phyloP scores from a whole-genome alignment of 2,797 vertebrate species.

The Cheracebus regulus region DNA sequence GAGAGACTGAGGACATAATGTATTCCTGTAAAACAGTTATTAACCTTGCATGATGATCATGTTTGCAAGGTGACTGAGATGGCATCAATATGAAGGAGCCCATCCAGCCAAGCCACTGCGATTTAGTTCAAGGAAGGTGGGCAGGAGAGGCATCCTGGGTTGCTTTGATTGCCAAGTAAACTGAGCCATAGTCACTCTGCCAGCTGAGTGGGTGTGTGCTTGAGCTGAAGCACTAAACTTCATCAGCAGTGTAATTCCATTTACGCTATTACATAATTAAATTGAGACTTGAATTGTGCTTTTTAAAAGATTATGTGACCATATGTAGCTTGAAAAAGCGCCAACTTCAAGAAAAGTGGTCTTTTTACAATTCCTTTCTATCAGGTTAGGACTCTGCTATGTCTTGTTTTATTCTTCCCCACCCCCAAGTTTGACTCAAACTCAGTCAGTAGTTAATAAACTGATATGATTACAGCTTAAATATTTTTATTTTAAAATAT shows the following conservation, averaged over 20 bases:
- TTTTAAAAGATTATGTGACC: conserved; percentile 99
- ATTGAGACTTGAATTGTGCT: conserved; percentile 93
- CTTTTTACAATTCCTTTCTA: conserved; percentile 87
- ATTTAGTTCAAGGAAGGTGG: conserved; percentile 50
- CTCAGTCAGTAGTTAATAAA: conserved; percentile 90
- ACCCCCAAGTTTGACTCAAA: conserved; percentile 85
- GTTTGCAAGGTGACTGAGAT: conserved; percentile 61
- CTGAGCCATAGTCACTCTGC: conserved; percentile 84
- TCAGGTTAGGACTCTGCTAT: conserved; percentile 84
- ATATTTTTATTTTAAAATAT: conserved; percentile 87
- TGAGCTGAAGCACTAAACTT: conserved; percentile 88
- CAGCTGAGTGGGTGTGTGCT: conserved; percentile 80
- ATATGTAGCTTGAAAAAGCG: conserved; percentile 95
- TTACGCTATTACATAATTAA: conserved; percentile 99
- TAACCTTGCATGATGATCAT: background rate
- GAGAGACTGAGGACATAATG: background rate
- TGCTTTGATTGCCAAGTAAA: conserved; percentile 85
- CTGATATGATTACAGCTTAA: conserved; percentile 88
- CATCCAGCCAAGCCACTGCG: background rate
- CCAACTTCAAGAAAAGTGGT: conserved; percentile 89
- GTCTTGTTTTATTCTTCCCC: background rate
- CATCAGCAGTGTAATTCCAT: conserved; percentile 94
- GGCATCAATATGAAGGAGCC: conserved; percentile 36
- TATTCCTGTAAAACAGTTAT: conserved; percentile 32
- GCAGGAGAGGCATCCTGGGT: background rate